phyloP scores from a whole-genome alignment of 2,797 vertebrate species.

The Sus cebifrons region DNA sequence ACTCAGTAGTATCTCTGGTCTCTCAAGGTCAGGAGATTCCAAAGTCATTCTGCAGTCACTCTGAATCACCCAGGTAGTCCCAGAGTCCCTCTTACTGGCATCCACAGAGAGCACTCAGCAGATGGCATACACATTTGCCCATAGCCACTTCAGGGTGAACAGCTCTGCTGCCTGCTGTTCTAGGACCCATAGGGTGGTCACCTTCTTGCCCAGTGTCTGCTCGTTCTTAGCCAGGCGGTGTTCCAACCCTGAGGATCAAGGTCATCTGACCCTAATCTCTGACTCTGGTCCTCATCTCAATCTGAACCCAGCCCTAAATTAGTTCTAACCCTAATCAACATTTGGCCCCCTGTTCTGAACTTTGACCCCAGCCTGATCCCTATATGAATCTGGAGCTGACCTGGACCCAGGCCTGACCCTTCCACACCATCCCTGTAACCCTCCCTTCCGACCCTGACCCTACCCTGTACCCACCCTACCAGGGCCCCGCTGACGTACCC shows the following conservation, averaged over 20 bases:
- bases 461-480: not conserved
- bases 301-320: not conserved
- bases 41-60: not conserved
- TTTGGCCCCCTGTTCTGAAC: constrained; percentile 2
- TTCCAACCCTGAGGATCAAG: constrained; percentile 91
- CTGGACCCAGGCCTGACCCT: not conserved
- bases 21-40: constrained; percentile 38
- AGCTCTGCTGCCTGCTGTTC: constrained; percentile 88
- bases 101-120: constrained; percentile 84
- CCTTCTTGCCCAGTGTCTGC: constrained; percentile 91
- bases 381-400: not conserved
- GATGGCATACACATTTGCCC: constrained; percentile 90
- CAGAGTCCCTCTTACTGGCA: not conserved
- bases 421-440: not conserved
- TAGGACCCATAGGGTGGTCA: constrained; percentile 88
- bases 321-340: not conserved
- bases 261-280: not conserved
- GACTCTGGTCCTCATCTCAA: not conserved
- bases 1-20: not conserved
- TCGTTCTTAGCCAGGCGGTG: constrained; percentile 92
- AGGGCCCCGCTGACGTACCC: constrained; percentile 81
- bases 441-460: not conserved
- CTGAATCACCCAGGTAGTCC: not conserved
- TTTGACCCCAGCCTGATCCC: not conserved
- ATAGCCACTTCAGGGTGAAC: too few relatives aligned